Percentiles rank a stretch among this genome's conserved stretches.
Evolutionary conservation across 2,113 vertebrate genomes (phyloP).

Genomic region (Paramormyrops kingsleyae): DNA sequence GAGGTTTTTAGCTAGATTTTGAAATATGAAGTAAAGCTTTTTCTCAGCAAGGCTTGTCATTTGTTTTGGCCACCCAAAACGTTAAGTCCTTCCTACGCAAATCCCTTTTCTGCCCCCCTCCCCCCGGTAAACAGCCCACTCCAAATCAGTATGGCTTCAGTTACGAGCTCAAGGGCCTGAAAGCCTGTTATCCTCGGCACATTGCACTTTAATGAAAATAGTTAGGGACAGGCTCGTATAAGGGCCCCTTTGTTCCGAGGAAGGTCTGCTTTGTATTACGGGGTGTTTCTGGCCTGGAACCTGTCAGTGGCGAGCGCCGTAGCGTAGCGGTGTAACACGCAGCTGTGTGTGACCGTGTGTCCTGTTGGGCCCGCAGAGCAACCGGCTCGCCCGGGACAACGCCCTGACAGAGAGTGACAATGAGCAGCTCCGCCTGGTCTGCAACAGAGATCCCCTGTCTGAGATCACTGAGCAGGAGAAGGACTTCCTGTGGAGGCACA

Average conservation of each 20-base stretch:
- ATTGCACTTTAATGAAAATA: not conserved
- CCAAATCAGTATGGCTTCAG: not conserved
- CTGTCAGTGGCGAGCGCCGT: not conserved
- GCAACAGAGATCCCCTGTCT: constrained; percentile 89
- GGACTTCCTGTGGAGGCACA: constrained; percentile 97
- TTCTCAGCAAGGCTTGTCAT: not conserved
- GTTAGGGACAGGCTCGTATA: not conserved
- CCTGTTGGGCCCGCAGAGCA: constrained; percentile 71
- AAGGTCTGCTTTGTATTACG: not conserved
- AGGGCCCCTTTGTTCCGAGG: not conserved
- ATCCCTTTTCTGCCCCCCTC: not conserved
- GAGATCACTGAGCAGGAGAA: constrained; percentile 99
- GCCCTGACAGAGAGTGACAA: constrained; percentile 84
- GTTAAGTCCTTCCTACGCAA: not conserved
- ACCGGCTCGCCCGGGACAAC: constrained; percentile 85
- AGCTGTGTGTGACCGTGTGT: not conserved
- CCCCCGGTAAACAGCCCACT: not conserved
- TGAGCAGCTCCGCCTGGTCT: constrained; percentile 86
- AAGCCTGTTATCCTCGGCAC: not conserved
- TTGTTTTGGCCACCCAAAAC: not conserved
- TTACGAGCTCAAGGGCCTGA: not conserved
- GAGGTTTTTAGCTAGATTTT: not conserved
- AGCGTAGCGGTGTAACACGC: not conserved
- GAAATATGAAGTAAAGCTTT: not conserved
- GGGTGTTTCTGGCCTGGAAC: not conserved